A percentile compares a stretch with the other conserved stretches of the same genome.
Conservation (phyloP, 92 coral and sea anemone genomes). For the Blastomussa wellsi region DNA sequence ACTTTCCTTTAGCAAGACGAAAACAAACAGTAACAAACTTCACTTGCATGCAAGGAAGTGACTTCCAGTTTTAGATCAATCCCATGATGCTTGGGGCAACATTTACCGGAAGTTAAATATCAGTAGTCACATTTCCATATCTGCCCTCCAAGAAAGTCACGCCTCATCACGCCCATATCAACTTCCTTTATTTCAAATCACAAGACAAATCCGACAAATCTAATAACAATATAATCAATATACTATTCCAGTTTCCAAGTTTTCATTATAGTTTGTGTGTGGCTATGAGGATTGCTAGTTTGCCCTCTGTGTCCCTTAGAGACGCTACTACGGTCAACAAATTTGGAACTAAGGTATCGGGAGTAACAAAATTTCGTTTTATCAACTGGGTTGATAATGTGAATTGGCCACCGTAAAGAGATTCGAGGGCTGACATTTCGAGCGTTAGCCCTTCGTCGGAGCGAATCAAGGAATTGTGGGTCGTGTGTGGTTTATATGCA, state of each 20-base stretch:
- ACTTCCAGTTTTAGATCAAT: background rate
- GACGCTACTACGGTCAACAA: too few species aligned
- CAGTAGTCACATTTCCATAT: background rate
- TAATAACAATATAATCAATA: background rate
- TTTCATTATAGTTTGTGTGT: too few species aligned
- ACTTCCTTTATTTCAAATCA: background rate
- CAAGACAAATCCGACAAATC: background rate
- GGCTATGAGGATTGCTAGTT: too few species aligned
- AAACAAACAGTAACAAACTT: background rate
- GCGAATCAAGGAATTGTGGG: too few species aligned
- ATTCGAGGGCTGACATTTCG: too few species aligned
- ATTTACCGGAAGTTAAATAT: conserved; percentile 5
- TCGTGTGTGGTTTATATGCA: too few species aligned
- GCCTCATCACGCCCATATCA: background rate
- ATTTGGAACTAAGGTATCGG: too few species aligned
- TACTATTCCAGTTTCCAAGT: background rate
- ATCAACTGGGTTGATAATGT: too few species aligned
- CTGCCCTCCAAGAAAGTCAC: background rate
- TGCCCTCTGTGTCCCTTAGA: too few species aligned
- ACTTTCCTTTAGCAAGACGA: background rate
- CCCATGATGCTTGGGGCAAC: conserved; percentile 34
- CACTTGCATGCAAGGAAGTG: background rate
- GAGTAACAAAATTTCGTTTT: too few species aligned
- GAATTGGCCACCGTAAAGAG: too few species aligned
- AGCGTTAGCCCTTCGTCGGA: too few species aligned